phyloP scores from a whole-genome alignment of 2,797 vertebrate genomes.

The Cyclura pinguis region DNA sequence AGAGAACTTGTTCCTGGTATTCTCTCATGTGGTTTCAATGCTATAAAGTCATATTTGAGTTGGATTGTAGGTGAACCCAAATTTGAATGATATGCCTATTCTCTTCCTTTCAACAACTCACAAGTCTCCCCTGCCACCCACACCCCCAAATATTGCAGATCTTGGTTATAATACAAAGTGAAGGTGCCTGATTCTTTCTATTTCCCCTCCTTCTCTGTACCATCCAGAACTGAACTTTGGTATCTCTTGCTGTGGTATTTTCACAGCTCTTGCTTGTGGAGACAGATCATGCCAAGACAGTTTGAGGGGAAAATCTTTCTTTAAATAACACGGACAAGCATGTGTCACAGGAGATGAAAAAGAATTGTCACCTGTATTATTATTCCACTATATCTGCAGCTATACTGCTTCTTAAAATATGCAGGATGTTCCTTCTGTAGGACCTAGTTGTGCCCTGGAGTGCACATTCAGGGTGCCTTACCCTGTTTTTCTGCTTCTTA shows the following conservation, averaged over 20 bases:
- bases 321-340: too few species aligned
- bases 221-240: neutral
- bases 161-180: too few species aligned
- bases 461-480: neutral
- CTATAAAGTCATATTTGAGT: neutral
- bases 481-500: neutral
- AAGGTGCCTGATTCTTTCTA: neutral
- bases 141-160: neutral
- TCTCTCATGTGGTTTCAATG: neutral
- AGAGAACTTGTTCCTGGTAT: slow-evolving; percentile 12
- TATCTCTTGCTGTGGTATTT: neutral
- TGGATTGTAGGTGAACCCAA: neutral
- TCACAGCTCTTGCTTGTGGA: neutral
- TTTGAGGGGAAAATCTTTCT: too few species aligned
- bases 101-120: neutral
- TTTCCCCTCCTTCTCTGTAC: too few species aligned
- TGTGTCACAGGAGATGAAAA: too few species aligned
- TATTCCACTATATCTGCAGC: too few species aligned
- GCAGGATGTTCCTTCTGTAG: too few species aligned
- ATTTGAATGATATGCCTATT: neutral
- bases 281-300: neutral
- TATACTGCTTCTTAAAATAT: too few species aligned
- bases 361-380: too few species aligned
- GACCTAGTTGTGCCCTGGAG: too few species aligned
- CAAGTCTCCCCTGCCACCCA: neutral